A percentile compares a stretch with the other conserved stretches of the same genome.
phyloP scores from a whole-genome alignment of 64 coral and sea anemone species.

The Montipora sp. region DNA sequence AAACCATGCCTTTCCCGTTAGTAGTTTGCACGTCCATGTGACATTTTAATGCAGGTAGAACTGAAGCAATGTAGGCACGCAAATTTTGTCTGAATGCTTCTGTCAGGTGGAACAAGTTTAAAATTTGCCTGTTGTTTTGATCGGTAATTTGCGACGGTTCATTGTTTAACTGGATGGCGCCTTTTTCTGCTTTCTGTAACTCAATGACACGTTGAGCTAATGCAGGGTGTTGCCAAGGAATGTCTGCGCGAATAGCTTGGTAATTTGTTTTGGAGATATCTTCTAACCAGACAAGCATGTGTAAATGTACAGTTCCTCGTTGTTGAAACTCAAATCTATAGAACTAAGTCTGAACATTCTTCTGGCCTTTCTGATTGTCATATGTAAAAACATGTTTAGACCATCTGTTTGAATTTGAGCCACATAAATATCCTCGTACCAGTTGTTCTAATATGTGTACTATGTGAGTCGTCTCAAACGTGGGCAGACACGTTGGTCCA shows the following conservation, averaged over 20 bases:
- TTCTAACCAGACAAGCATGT: slow-evolving; percentile 75
- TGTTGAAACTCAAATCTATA: slow-evolving; percentile 73
- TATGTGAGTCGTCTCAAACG: slow-evolving; percentile 47
- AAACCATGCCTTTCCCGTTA: no score
- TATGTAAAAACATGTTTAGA: slow-evolving; percentile 39
- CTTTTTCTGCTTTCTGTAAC: slow-evolving; percentile 27
- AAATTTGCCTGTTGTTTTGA: no score
- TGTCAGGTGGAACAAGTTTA: no score
- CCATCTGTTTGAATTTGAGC: slow-evolving; percentile 55
- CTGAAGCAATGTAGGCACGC: no score
- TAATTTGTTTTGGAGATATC: neutral
- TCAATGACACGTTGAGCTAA: slow-evolving; percentile 17
- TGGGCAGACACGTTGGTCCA: slow-evolving; percentile 12
- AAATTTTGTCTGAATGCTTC: no score
- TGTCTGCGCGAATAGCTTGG: slow-evolving; percentile 16
- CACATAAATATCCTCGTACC: slow-evolving; percentile 52
- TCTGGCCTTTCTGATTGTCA: neutral
- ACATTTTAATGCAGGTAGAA: no score
- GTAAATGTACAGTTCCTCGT: slow-evolving; percentile 54
- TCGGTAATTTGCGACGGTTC: no score
- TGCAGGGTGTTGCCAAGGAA: neutral
- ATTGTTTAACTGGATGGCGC: no score
- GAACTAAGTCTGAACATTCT: slow-evolving; percentile 54
- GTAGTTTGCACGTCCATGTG: no score
- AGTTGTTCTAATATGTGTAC: slow-evolving; percentile 57